Conservation (phyloP, 2,888 invertebrate genomes). For the Pterostichus niger region DNA sequence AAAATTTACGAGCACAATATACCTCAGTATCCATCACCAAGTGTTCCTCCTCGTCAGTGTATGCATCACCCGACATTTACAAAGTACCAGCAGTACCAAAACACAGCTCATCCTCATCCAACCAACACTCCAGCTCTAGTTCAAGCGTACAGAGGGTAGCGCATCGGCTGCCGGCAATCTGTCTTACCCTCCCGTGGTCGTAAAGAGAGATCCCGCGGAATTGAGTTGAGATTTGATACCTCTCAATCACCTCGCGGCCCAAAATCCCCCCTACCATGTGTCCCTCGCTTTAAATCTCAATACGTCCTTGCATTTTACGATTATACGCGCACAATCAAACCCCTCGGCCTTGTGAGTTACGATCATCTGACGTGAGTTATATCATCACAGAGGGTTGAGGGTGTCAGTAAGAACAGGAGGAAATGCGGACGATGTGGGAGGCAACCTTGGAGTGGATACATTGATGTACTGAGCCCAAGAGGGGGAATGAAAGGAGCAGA, state of each 20-base stretch:
- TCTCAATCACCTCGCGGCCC: slow-evolving; percentile 57
- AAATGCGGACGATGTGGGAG: neutral
- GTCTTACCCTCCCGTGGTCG: slow-evolving; percentile 55
- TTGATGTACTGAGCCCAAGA: slow-evolving; percentile 21
- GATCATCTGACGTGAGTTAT: slow-evolving; percentile 66
- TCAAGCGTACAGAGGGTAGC: neutral
- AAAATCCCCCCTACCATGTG: neutral
- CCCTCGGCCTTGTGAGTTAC: slow-evolving; percentile 53
- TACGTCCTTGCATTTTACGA: slow-evolving; percentile 63
- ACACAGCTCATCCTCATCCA: neutral
- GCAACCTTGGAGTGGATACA: neutral
- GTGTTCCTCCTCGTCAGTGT: neutral
- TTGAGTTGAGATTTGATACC: slow-evolving; percentile 67
- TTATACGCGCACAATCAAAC: slow-evolving; percentile 64
- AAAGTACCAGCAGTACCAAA: slow-evolving; percentile 5
- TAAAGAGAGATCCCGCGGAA: slow-evolving; percentile 62
- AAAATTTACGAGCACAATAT: slow-evolving; percentile 1
- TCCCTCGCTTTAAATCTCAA: slow-evolving; percentile 57
- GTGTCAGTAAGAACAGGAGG: neutral
- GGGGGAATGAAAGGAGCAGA: neutral
- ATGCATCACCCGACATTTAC: neutral
- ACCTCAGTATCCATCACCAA: neutral
- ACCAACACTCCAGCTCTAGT: neutral
- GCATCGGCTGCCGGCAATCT: slow-evolving; percentile 48
- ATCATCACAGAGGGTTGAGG: slow-evolving; percentile 29